These are phyloP conservation scores for Cervus canadensis DNA, from an alignment of 2,113 vertebrate genomes.

Conservation along the genomic window DNA sequence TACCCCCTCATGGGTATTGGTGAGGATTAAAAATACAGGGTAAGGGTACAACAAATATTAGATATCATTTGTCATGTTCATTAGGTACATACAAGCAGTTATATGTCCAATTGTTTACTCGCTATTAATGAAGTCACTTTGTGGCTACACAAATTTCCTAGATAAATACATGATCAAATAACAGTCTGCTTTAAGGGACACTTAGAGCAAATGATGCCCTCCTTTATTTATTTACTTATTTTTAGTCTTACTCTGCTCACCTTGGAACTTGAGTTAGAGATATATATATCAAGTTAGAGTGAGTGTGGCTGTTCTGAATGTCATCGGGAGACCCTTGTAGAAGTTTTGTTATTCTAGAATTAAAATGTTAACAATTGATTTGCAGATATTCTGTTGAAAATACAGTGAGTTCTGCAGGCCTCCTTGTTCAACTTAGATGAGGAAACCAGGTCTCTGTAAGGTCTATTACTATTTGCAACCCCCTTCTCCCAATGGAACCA, in stretches of 20 bases:
- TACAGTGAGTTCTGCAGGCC: background rate
- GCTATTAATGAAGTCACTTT: slow-evolving; percentile 11
- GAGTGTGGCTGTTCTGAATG: background rate
- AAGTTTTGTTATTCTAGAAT: slow-evolving; percentile 19
- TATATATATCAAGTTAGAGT: background rate
- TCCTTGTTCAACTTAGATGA: background rate
- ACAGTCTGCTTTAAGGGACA: background rate
- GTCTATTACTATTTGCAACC: background rate
- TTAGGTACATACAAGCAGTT: background rate
- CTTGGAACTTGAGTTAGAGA: slow-evolving; percentile 16
- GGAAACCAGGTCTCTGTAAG: slow-evolving; percentile 10
- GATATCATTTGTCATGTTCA: background rate
- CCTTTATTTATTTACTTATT: background rate
- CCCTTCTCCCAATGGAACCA: background rate
- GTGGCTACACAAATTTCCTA: background rate
- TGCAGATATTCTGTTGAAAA: background rate
- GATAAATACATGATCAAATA: background rate
- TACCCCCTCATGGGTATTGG: background rate
- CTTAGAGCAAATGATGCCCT: background rate
- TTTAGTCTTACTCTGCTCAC: background rate
- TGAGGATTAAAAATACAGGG: background rate
- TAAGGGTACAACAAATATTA: background rate
- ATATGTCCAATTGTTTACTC: background rate
- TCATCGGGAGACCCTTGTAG: background rate
- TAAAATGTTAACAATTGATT: slow-evolving; percentile 19